Evolutionary conservation across 2,888 invertebrate genomes (phyloP), one percentile per base, ranked within the genome.

Genomic region (Uropetala carovei): DNA sequence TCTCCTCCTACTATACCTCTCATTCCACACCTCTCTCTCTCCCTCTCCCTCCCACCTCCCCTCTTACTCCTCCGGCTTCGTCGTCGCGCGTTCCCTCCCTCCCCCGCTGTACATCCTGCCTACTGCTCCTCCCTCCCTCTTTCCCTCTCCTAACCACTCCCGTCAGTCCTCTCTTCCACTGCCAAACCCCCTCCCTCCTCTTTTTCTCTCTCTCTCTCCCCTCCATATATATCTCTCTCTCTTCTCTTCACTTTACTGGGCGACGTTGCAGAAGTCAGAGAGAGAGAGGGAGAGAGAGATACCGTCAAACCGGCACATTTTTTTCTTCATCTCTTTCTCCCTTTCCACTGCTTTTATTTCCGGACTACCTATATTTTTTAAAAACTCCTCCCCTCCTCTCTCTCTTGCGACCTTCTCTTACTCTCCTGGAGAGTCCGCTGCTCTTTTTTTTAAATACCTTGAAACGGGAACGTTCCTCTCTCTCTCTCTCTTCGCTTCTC

Each of bases 291-390:
- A 5, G 68, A 68, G 68, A n/a, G n/a, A n/a, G n/a, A n/a, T n/a
- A 68, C 68, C 68, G 68, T 68, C 68, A 68, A 68, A 11, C 68
- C 68, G n/a, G 68, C 4, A 68, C 18, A 68, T 68, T 68, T 68
- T 68, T 68, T 68, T 18, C 68, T 43, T 43, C 43, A 43, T 43
- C 43, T 43, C 43, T 43, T 5, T 43, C 43, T 43, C n/a, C 64
- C 22, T 68, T 18, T 68, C 68, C 68, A 68, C 68, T 18, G 68
- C 68, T 22, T 68, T 68, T 68, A 68, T 68, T 68, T 68, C 68
- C 68, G 68, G 68, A 68, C 68, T 68, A 68, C 68, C n/a, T 68
- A 68, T 68, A 68, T 68, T n/a, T 68, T 68, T 68, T 68, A 18
- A 18, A 68, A n/a, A 18, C 68, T 9, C 18, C 68, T 18, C 68